Base-by-base conservation (phyloP, 2,888 invertebrate species). In the Apamea anceps region DNA sequence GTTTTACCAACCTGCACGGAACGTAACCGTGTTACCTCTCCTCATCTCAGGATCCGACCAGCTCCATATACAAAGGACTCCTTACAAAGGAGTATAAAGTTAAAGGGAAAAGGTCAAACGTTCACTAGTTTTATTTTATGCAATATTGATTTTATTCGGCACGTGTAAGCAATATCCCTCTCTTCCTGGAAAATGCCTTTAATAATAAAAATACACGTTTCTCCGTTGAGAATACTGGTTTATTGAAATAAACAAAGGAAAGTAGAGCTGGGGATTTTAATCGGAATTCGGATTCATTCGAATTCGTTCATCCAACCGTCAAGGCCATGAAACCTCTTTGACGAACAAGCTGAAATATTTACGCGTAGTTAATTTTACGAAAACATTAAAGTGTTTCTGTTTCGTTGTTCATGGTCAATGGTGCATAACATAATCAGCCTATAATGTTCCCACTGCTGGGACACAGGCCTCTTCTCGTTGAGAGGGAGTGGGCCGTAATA, bases 131-230 rank as follows among this genome's bases (percentile, higher is more conserved):
- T 25, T 37, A 75, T 68, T 85, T 32, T 25, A 68, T 83, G 72
- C 81, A 80, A 51, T 72, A 83, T 80, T 48, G 71, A 83, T 83
- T 85, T 48, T 4, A 1, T 57, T 13, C 37, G 42, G 48, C 82
- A 80, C 67, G 85, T 75, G 75, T 63, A 32, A 28, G 51, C 48
- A 63, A 63, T 84, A 12, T 51, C 28, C 25, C 57, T 63, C 8
- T 51, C 7, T 51, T 32, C 28, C 0, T 28, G 13, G 32, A 32
- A 67, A 63, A 57, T 60, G 32, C 10, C 28, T 72, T 71, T 25
- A 21, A 37, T 21, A 28, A 13, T 48, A 21, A n/a, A 70, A 60
- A 73, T 37, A 68, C 37, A 25, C 18, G 15, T 8, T 57, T 8
- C 54, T 48, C n/a, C 37, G 10, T 37, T 8, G 54, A 15, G 65